These are phyloP conservation scores for Numida meleagris DNA, from an alignment of 2,113 vertebrate species.

Conservation along the genomic window DNA sequence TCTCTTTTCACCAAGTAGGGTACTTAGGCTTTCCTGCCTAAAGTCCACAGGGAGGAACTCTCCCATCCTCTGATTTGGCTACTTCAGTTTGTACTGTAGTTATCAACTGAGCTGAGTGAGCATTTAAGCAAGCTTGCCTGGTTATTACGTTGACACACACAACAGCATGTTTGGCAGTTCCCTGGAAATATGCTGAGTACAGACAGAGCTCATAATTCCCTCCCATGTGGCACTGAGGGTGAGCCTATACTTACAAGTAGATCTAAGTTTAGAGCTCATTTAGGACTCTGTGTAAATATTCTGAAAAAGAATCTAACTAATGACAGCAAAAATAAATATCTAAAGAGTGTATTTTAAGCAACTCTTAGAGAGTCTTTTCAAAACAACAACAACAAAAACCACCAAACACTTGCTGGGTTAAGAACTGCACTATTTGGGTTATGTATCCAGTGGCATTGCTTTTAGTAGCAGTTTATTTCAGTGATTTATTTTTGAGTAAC, in stretches of 20 bases:
- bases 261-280: background rate
- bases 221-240: background rate
- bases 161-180: background rate
- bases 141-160: background rate
- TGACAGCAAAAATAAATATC: background rate
- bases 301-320: background rate
- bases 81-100: background rate
- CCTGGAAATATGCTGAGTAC: background rate
- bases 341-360: background rate
- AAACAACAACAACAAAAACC: background rate
- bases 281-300: fast-evolving
- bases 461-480: background rate
- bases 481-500: background rate
- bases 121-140: background rate
- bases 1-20: background rate
- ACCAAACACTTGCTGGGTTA: background rate
- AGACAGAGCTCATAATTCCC: background rate
- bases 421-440: background rate
- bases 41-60: background rate
- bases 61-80: background rate
- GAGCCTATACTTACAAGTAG: background rate
- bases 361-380: background rate
- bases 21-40: background rate
- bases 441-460: background rate
- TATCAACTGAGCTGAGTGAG: background rate